A percentile compares a stretch with the other conserved stretches of the same genome.
Evolutionary conservation across 2,888 invertebrate genomes (phyloP).

Genomic region (Syrphus vitripennis): DNA sequence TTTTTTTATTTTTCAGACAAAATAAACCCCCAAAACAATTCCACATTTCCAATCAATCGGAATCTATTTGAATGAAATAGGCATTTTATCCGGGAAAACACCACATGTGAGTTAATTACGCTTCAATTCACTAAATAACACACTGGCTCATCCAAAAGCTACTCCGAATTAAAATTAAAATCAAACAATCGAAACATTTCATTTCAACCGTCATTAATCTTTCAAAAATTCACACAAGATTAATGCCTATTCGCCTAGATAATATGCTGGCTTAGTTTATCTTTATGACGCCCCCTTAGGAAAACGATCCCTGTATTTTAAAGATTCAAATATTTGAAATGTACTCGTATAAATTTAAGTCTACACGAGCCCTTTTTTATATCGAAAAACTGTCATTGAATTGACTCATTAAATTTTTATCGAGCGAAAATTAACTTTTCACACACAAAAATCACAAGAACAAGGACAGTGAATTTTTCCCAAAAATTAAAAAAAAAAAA

Average conservation of each 20-base stretch:
- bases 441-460: no score
- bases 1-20: no score
- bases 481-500: not conserved
- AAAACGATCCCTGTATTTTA: conserved; percentile 3
- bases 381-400: conserved; percentile 34
- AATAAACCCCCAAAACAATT: not conserved
- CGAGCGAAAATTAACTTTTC: conserved; percentile 50
- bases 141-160: not conserved
- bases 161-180: not conserved
- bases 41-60: not conserved
- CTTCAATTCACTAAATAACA: conserved; percentile 37
- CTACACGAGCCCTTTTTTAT: not conserved
- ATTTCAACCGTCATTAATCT: conserved; percentile 52
- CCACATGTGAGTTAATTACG: conserved; percentile 41
- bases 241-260: conserved; percentile 14
- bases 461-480: not conserved
- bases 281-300: conserved; percentile 38
- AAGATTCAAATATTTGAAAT: not conserved
- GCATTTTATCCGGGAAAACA: not conserved
- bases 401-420: conserved; percentile 63
- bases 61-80: not conserved
- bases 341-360: not conserved
- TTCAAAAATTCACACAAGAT: conserved; percentile 50
- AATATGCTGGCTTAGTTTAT: conserved; percentile 5
- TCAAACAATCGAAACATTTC: conserved; percentile 30